phyloP scores from a whole-genome alignment of 2,888 invertebrate species.

The Temnothorax ravouxi region DNA sequence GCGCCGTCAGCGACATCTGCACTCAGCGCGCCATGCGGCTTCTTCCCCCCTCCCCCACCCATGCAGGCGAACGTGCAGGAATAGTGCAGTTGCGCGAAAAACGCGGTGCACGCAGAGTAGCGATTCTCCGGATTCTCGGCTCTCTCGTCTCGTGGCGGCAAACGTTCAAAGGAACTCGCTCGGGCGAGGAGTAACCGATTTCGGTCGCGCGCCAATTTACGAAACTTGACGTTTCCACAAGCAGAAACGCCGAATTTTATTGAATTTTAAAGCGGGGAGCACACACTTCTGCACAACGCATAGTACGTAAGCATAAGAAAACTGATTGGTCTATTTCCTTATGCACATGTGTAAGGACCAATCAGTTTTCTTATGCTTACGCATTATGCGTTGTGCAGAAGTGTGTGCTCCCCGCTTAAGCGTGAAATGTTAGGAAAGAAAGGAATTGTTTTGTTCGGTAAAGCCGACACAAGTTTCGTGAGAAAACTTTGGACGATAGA shows the following conservation, averaged over 20 bases:
- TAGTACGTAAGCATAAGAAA: too few relatives aligned
- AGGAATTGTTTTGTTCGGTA: not conserved
- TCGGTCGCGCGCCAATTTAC: not conserved
- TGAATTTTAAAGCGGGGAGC: too few relatives aligned
- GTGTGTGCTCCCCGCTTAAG: too few relatives aligned
- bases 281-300: too few relatives aligned
- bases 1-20: conserved; percentile 64
- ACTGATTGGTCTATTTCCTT: too few relatives aligned
- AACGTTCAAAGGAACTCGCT: conserved; percentile 24
- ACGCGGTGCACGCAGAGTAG: not conserved
- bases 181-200: not conserved
- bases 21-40: conserved; percentile 59
- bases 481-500: not conserved
- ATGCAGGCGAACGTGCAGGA: conserved; percentile 36
- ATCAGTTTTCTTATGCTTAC: too few relatives aligned
- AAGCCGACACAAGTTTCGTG: not conserved
- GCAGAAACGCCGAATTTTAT: not conserved
- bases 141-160: conserved; percentile 28
- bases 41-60: conserved; percentile 25
- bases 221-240: not conserved
- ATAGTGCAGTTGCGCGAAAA: not conserved
- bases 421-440: not conserved
- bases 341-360: too few relatives aligned
- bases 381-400: too few relatives aligned
- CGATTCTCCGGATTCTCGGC: not conserved